A percentile compares a stretch with the other conserved stretches of the same genome.
phyloP scores from a whole-genome alignment of 2,797 vertebrate genomes.

The Myiotriccus ornatus region DNA sequence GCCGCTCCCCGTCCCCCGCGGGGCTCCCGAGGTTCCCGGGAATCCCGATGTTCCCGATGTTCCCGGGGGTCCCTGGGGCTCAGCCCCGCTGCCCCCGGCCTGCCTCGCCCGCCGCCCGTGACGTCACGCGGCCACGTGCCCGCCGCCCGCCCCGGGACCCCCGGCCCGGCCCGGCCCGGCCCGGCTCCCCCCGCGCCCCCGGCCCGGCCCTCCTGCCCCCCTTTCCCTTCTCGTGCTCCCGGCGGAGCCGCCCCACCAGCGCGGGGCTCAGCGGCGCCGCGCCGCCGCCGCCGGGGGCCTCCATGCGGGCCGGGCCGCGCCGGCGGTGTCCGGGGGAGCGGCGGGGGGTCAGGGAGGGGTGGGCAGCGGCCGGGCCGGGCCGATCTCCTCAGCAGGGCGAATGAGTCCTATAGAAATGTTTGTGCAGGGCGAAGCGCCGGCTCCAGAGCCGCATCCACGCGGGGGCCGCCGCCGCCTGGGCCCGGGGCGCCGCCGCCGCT shows the following conservation, averaged over 20 bases:
- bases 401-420: conserved; percentile 96
- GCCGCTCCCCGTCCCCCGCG: too few species aligned
- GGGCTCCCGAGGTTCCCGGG: background rate
- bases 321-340: background rate
- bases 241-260: conserved; percentile 82
- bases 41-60: too few species aligned
- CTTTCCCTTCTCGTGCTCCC: conserved; percentile 91
- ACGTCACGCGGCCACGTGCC: background rate
- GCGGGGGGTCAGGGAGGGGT: background rate
- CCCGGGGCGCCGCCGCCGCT: conserved; percentile 36
- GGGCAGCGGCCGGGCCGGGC: background rate
- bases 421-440: conserved; percentile 85
- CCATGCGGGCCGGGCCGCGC: background rate
- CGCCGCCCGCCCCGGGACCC: background rate
- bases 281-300: background rate
- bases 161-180: background rate
- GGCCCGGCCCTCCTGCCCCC: background rate
- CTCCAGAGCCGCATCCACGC: conserved; percentile 78
- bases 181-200: background rate
- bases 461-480: conserved; percentile 25
- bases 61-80: background rate
- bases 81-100: background rate
- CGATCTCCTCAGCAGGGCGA: conserved; percentile 75
- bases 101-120: background rate
- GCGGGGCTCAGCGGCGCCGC: conserved; percentile 66